Evolutionary conservation across 1,140 invertebrate genomes (phyloP).

Genomic region (Bicyclus anynana): DNA sequence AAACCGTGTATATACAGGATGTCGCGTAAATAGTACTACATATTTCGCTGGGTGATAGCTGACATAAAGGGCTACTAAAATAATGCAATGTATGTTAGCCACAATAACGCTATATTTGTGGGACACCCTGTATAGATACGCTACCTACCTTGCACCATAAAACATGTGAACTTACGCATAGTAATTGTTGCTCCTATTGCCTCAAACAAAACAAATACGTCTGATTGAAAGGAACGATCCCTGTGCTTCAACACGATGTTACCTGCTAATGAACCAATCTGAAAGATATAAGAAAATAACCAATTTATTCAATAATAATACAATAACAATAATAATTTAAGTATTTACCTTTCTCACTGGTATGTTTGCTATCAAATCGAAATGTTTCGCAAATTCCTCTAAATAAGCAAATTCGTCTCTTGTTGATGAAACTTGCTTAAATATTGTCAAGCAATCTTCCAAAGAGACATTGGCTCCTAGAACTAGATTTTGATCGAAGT

Average conservation of each 20-base stretch:
- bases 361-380: constrained; percentile 80
- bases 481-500: constrained; percentile 73
- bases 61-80: too few species aligned
- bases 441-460: constrained; percentile 80
- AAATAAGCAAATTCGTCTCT: constrained; percentile 72
- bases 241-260: constrained; percentile 88
- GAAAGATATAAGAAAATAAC: constrained; percentile 43
- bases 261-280: constrained; percentile 86
- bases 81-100: too few species aligned
- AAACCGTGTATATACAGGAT: too few species aligned
- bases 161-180: constrained; percentile 12
- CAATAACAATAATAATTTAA: neutral
- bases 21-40: too few species aligned
- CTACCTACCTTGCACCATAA: neutral
- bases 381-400: constrained; percentile 54
- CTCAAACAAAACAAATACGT: constrained; percentile 69
- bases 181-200: constrained; percentile 17
- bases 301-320: too few species aligned
- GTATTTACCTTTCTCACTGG: constrained; percentile 79
- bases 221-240: constrained; percentile 85
- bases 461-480: constrained; percentile 83
- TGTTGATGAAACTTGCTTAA: constrained; percentile 73
- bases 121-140: too few species aligned
- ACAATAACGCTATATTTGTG: too few species aligned
- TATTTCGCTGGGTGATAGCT: too few species aligned